These are phyloP conservation scores for Cerastis rubricosa DNA, from an alignment of 2,888 invertebrate genomes.

Conservation along the genomic window DNA sequence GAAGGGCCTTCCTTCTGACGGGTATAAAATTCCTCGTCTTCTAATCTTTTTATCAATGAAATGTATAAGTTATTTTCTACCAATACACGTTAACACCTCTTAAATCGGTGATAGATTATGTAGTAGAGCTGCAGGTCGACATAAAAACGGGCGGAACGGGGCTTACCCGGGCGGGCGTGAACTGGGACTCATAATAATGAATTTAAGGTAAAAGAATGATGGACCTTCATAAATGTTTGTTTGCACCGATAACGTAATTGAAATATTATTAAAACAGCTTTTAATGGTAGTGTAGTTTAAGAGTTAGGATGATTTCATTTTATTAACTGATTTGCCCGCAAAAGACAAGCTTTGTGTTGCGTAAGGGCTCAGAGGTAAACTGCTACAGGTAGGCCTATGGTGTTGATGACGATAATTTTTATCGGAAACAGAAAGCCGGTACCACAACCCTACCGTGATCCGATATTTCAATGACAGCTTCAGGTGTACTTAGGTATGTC, in stretches of 20 bases:
- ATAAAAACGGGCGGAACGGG: conserved; percentile 74
- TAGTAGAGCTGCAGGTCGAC: conserved; percentile 53
- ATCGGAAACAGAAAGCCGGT: background rate
- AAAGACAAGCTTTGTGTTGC: background rate
- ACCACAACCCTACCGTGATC: background rate
- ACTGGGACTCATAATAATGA: conserved; percentile 76
- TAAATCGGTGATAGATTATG: conserved; percentile 57
- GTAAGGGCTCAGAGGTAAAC: background rate
- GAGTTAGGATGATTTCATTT: too few species aligned
- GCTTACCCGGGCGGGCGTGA: conserved; percentile 71
- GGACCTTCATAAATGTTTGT: background rate
- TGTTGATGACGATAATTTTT: background rate
- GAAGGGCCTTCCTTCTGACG: too few species aligned
- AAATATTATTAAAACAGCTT: background rate
- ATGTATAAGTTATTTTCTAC: conserved; percentile 4
- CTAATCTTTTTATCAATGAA: background rate
- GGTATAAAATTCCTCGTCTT: too few species aligned
- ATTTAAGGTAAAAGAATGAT: conserved; percentile 76
- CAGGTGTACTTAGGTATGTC: background rate
- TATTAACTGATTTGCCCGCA: background rate
- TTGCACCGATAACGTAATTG: conserved; percentile 36
- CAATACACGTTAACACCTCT: conserved; percentile 32
- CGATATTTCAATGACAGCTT: conserved; percentile 3
- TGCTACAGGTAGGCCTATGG: background rate
- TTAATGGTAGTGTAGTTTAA: background rate